Conservation (phyloP, 2,888 invertebrate species). For the Protodeltote pygarga region DNA sequence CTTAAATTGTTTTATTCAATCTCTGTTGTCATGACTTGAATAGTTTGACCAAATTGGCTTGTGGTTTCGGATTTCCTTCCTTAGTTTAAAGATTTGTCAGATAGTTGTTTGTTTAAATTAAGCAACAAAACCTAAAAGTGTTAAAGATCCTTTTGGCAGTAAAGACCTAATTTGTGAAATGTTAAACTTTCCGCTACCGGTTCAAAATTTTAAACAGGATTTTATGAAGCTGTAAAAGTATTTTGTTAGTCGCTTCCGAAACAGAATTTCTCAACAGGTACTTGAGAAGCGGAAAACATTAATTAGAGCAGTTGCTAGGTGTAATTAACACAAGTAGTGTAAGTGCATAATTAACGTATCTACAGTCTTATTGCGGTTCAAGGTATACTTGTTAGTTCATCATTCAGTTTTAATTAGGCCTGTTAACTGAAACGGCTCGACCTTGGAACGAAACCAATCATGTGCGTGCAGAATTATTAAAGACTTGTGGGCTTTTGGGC, state of each 20-base stretch:
- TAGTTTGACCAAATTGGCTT: too few species aligned
- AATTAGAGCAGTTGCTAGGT: conserved; percentile 23
- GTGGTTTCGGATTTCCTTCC: too few species aligned
- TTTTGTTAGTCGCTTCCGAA: conserved; percentile 22
- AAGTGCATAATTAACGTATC: conserved; percentile 35
- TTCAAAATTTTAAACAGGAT: conserved; percentile 11
- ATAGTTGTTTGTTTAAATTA: too few species aligned
- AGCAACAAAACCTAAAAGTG: too few species aligned
- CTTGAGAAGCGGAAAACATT: conserved; percentile 16
- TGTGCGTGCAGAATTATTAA: conserved; percentile 24
- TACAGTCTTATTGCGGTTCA: conserved; percentile 23
- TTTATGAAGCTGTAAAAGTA: conserved; percentile 20
- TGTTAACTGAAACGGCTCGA: conserved; percentile 8
- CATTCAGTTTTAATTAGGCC: conserved; percentile 30
- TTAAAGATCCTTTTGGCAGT: too few species aligned
- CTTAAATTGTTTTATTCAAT: conserved; percentile 12
- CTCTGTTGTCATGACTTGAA: background rate
- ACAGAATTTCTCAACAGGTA: conserved; percentile 11
- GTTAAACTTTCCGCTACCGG: conserved; percentile 4
- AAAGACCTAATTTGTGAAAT: background rate
- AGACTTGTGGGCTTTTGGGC: background rate
- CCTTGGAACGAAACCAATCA: conserved; percentile 27
- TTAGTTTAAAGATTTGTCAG: too few species aligned
- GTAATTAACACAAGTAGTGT: conserved; percentile 33
- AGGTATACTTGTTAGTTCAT: conserved; percentile 25